Evolutionary conservation across 2,888 invertebrate genomes (phyloP).

Genomic region (Darwinula stevensoni): DNA sequence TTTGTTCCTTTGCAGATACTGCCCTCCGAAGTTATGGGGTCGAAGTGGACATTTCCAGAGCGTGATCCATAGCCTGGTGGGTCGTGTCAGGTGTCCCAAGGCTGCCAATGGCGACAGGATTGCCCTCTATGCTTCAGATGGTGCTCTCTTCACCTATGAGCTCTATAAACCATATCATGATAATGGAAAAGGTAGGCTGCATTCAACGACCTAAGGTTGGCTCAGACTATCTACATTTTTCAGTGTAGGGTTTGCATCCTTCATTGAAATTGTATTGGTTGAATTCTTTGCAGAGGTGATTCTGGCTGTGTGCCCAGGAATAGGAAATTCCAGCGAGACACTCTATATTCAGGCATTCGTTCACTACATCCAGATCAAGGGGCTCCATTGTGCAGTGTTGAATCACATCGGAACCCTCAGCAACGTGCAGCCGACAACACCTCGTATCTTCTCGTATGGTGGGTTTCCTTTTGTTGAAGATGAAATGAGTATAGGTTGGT

Average conservation of each 20-base stretch:
- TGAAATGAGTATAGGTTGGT: too few relatives aligned
- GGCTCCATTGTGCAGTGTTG: constrained; percentile 67
- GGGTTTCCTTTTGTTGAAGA: too few relatives aligned
- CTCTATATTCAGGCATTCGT: constrained; percentile 80
- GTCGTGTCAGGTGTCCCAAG: constrained; percentile 56
- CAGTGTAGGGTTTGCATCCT: constrained; percentile 7
- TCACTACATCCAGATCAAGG: constrained; percentile 63
- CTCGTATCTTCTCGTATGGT: constrained; percentile 78
- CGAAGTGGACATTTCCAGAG: constrained; percentile 87
- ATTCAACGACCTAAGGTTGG: too few relatives aligned
- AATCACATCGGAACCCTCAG: constrained; percentile 74
- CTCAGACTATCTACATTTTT: constrained; percentile 5
- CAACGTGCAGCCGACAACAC: constrained; percentile 54
- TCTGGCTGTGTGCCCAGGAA: constrained; percentile 64
- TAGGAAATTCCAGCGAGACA: constrained; percentile 78
- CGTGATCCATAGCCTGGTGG: constrained; percentile 41
- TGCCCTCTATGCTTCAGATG: constrained; percentile 40
- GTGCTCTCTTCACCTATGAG: constrained; percentile 71
- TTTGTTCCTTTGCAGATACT: too few relatives aligned
- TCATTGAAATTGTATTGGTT: too few relatives aligned
- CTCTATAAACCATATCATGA: constrained; percentile 50
- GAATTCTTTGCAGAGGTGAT: constrained; percentile 39
- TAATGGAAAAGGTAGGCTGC: constrained; percentile 12
- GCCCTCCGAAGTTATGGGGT: too few relatives aligned
- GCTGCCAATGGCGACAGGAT: constrained; percentile 47